Percentiles rank a stretch among this genome's conserved stretches.
phyloP scores from a whole-genome alignment of 2,888 invertebrate genomes.

The Vesta saturnalis region DNA sequence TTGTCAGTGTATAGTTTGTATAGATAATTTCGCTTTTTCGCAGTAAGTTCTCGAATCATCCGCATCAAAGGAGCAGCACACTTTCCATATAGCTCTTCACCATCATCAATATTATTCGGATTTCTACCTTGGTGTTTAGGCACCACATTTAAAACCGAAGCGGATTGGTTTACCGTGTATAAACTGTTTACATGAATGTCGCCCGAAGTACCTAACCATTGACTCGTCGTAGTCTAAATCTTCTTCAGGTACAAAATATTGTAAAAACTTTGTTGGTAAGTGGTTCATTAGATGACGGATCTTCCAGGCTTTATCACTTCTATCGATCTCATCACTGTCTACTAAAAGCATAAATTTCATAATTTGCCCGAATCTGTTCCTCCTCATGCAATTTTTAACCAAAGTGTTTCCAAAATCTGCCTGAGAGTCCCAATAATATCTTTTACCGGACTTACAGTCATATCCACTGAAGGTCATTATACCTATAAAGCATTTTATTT shows the following conservation, averaged over 20 bases:
- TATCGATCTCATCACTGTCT: not conserved
- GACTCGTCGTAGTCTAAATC: too few species aligned
- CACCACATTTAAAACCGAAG: slow-evolving; percentile 48
- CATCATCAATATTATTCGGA: slow-evolving; percentile 3
- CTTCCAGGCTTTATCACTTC: not conserved
- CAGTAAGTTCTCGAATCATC: not conserved
- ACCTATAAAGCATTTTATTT: not conserved
- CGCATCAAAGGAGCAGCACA: not conserved
- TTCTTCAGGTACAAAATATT: too few species aligned
- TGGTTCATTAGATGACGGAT: not conserved
- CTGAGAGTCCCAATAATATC: too few species aligned
- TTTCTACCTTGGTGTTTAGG: slow-evolving; percentile 42
- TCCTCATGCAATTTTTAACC: not conserved
- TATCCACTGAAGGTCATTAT: not conserved
- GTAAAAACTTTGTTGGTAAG: not conserved
- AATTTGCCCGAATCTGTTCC: not conserved
- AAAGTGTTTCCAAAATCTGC: not conserved
- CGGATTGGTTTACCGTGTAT: slow-evolving; percentile 45
- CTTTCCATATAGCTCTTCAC: slow-evolving; percentile 9
- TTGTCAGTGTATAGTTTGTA: not conserved
- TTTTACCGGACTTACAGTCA: not conserved
- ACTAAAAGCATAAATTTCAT: not conserved
- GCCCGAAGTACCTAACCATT: too few species aligned
- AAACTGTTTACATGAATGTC: too few species aligned
- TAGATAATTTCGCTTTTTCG: not conserved